These are phyloP conservation scores for Portevinia maculata DNA, from an alignment of 2,888 invertebrate genomes.

Conservation along the genomic window DNA sequence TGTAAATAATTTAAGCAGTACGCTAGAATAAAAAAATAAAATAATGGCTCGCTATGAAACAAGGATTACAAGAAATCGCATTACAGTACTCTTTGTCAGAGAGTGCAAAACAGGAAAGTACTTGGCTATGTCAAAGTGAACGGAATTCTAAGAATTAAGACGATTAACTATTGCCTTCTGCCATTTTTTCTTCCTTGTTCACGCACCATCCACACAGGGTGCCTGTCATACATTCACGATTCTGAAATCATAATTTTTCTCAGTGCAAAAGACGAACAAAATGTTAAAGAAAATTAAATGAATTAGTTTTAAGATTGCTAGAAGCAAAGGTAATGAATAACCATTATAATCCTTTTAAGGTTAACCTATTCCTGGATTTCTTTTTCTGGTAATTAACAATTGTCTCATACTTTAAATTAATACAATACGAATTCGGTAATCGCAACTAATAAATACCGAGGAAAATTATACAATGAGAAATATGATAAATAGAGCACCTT, in stretches of 20 bases:
- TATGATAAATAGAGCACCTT: too few relatives aligned
- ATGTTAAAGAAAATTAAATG: conserved; percentile 2
- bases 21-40: neutral
- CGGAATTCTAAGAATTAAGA: conserved; percentile 52
- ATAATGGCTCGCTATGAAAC: conserved; percentile 12
- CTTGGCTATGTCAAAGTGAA: conserved; percentile 50
- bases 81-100: neutral
- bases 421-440: too few relatives aligned
- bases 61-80: neutral
- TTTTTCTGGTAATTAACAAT: too few relatives aligned
- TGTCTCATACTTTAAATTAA: too few relatives aligned
- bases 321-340: too few relatives aligned
- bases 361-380: too few relatives aligned
- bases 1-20: conserved; percentile 42
- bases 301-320: neutral
- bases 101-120: conserved; percentile 17
- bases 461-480: too few relatives aligned
- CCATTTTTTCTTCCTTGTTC: conserved; percentile 4
- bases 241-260: neutral
- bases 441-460: too few relatives aligned
- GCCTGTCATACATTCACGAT: neutral
- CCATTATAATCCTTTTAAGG: too few relatives aligned
- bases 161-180: conserved; percentile 43
- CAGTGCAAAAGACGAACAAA: neutral
- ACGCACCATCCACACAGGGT: conserved; percentile 12